These are phyloP conservation scores for Pollenia griseotomentosa DNA, from an alignment of 2,888 invertebrate genomes.

Conservation along the genomic window DNA sequence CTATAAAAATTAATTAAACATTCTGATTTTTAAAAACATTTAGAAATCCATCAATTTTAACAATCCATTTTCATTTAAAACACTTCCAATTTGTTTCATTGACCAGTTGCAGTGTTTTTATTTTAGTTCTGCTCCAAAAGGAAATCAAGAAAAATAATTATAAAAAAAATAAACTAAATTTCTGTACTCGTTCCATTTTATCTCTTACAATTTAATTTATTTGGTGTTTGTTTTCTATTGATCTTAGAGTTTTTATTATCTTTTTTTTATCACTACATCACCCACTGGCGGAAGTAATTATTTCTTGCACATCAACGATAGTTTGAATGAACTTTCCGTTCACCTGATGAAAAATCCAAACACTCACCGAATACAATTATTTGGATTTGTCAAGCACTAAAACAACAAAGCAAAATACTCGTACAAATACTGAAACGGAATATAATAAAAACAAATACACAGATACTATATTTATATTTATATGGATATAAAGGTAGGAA, in stretches of 20 bases:
- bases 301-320: constrained; percentile 66
- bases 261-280: constrained; percentile 19
- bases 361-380: constrained; percentile 62
- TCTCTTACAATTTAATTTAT: constrained; percentile 11
- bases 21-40: too few relatives aligned
- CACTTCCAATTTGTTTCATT: not conserved
- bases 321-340: constrained; percentile 36
- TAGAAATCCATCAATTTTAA: too few relatives aligned
- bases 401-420: constrained; percentile 29
- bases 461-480: constrained; percentile 32
- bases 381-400: constrained; percentile 51
- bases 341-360: constrained; percentile 66
- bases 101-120: not conserved
- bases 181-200: not conserved
- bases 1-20: too few relatives aligned
- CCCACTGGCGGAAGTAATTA: constrained; percentile 65
- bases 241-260: constrained; percentile 43
- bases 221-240: constrained; percentile 28
- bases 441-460: constrained; percentile 21
- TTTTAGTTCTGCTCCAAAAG: not conserved
- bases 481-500: constrained; percentile 19
- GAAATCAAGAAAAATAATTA: not conserved
- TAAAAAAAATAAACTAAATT: constrained; percentile 35
- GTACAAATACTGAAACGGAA: constrained; percentile 41
- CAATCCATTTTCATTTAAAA: not conserved